A percentile compares a stretch with the other conserved stretches of the same genome.
Conservation (phyloP, 2,797 vertebrate genomes). For the Rhodeus uyekii region DNA sequence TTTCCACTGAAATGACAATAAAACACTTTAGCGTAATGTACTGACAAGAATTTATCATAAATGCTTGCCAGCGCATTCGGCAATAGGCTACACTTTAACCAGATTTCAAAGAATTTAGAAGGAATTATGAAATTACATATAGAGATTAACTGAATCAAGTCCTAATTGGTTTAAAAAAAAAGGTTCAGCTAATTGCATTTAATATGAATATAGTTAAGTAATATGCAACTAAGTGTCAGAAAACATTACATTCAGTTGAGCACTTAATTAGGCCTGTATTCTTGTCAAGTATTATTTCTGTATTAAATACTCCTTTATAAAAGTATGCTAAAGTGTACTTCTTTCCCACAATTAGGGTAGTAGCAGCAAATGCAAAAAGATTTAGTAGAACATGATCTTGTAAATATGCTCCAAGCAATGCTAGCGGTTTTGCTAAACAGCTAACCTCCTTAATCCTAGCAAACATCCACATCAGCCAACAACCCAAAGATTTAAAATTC, state of each 20-base stretch:
- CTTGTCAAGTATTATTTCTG: not conserved
- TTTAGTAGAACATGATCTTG: not conserved
- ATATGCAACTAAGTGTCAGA: not conserved
- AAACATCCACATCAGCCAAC: too few species aligned
- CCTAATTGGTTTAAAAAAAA: not conserved
- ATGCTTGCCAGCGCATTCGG: too few species aligned
- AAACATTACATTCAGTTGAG: not conserved
- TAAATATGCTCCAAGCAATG: constrained; percentile 4
- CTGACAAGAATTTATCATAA: too few species aligned
- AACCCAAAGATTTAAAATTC: not conserved
- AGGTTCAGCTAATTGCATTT: not conserved
- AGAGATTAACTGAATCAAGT: not conserved
- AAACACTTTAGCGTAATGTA: too few species aligned
- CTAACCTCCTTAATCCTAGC: not conserved
- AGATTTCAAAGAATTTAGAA: not conserved
- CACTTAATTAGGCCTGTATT: not conserved
- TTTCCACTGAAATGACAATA: too few species aligned
- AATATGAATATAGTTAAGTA: not conserved
- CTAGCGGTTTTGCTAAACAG: not conserved
- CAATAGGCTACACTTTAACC: too few species aligned
- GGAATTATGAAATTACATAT: not conserved
- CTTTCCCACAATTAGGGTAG: not conserved
- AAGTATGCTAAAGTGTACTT: not conserved
- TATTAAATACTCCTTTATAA: not conserved
- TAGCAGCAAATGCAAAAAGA: not conserved